These are phyloP conservation scores for Scotopteryx bipunctaria DNA, from an alignment of 2,888 invertebrate species.

Conservation along the genomic window DNA sequence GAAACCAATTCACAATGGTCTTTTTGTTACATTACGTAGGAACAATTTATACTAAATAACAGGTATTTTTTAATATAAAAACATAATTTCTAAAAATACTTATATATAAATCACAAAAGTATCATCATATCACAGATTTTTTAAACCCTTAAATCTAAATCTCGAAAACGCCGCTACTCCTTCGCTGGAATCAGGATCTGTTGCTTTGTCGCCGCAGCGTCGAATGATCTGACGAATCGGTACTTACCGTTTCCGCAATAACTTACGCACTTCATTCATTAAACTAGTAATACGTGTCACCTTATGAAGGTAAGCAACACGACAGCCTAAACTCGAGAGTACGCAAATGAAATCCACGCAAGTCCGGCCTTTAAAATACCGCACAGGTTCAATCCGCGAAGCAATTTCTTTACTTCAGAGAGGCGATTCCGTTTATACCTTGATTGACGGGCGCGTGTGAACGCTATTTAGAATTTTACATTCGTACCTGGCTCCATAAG, in stretches of 20 bases:
- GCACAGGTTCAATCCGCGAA: slow-evolving; percentile 68
- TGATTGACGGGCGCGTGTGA: slow-evolving; percentile 55
- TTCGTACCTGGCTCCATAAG: slow-evolving; percentile 81
- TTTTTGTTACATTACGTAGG: no score
- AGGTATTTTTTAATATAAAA: no score
- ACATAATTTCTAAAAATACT: no score
- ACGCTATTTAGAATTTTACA: slow-evolving; percentile 76
- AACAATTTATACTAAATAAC: no score
- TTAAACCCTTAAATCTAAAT: background rate
- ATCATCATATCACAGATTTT: slow-evolving; percentile 5
- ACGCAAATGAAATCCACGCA: slow-evolving; percentile 18
- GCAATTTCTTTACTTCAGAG: slow-evolving; percentile 59
- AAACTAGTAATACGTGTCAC: slow-evolving; percentile 2
- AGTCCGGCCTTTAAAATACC: slow-evolving; percentile 18
- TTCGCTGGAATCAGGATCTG: slow-evolving; percentile 15
- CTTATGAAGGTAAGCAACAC: background rate
- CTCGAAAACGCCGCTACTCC: slow-evolving; percentile 12
- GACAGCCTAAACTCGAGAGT: slow-evolving; percentile 10
- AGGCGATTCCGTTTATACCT: slow-evolving; percentile 48
- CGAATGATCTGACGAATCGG: slow-evolving; percentile 13
- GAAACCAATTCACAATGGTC: no score
- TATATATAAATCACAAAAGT: background rate
- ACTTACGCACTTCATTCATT: slow-evolving; percentile 14
- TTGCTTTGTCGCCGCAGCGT: slow-evolving; percentile 12
- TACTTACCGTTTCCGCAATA: slow-evolving; percentile 26